Evolutionary conservation across 53 echinoderm and acorn worm genomes (phyloP), one percentile per base, ranked within the genome.

Genomic region (Crossaster papposus): DNA sequence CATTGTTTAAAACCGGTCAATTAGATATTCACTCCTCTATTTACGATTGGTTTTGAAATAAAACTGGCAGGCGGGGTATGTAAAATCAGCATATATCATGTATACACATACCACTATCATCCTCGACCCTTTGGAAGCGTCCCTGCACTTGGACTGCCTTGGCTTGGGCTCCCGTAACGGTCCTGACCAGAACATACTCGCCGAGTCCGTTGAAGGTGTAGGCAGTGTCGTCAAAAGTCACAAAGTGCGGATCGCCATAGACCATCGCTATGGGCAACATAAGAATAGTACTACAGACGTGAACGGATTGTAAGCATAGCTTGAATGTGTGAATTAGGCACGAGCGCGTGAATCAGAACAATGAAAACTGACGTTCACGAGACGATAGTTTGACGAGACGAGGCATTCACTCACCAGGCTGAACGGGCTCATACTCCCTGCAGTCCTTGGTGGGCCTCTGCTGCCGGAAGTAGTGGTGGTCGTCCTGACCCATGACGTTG

Each of bases 201-300:
- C 96, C 96, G 10, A 80, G 84, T 6, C 95, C 96, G 54, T 96
- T 95, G 89, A 95, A 96, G 15, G 96, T 95, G 64, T 84, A 95
- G 53, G 92, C 83, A 18, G 51, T 38, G 30, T 88, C 65, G 81
- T 96, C 96, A 36, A 96, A 83, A 2, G 95, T 96, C 36, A 93
- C 92, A 53, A 92, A 95, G 54, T 96, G 96, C 0, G 96, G 96
- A 63, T 96, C 96, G 10, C 96, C 96, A 72, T 93, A 96, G 18
- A 92, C 74, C 10, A 88, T 35, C 14, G 95, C 96, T 96, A 54
- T 5, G 17, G 35, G 68, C 62, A 23, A 62, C 23, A 6, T 15
- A 62, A 62, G 18, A 62, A 62, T 20, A 11, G 12, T 3, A 79
- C 4, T 3, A 79, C 4, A 38, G 44, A 62, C 62, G 0, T 62